Base-by-base conservation (phyloP, 1,140 invertebrate genomes). In the Pseudomyrmex pallidus region DNA sequence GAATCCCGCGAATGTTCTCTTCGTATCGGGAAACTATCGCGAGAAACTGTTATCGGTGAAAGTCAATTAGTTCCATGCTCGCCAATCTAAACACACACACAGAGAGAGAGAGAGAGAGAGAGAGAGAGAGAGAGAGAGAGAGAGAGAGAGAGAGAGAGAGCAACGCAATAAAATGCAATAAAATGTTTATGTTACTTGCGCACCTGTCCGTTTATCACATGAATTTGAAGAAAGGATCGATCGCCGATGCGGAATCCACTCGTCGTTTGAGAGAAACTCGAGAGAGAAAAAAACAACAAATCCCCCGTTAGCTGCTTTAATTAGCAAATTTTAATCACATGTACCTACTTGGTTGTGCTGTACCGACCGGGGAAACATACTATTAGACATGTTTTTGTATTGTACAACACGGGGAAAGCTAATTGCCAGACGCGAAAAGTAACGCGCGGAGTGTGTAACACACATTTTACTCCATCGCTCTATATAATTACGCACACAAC, bases 181-280 rank as follows among this genome's bases (percentile, higher is more conserved):
- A 80, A 72, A 80, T 80, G 76, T 80, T 80, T 80, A 80, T 80
- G 66, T 80, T 72, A 80, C 66, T 4, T 80, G 76, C 66, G 22
- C 76, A 72, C 76, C 76, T 80, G 76, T 35, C 66, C 66, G 76
- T 56, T 80, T 80, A 80, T 72, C 54, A 56, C 54, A 80, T 80
- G 57, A 80, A 80, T 66, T 35, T 7, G 44, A 50, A 72, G 54
- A 59, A 22, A 35, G 44, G 66, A 70, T 80, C 66, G 44, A 17
- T 44, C 22, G 25, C 0, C 64, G 20, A 20, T 13, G 35, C 35
- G 5, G 9, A 70, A 17, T 57, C 67, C 74, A 22, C 8, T 1
- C 7, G 35, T 13, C 17, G 7, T n/a, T 50, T 57, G 20, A 70
- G n/a, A 13, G 35, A 72, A 80, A 72, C 44, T 80, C n/a, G 22